A percentile compares a stretch with the other conserved stretches of the same genome.
Evolutionary conservation across 2,888 invertebrate genomes (phyloP).

Genomic region (Eupithecia centaureata): DNA sequence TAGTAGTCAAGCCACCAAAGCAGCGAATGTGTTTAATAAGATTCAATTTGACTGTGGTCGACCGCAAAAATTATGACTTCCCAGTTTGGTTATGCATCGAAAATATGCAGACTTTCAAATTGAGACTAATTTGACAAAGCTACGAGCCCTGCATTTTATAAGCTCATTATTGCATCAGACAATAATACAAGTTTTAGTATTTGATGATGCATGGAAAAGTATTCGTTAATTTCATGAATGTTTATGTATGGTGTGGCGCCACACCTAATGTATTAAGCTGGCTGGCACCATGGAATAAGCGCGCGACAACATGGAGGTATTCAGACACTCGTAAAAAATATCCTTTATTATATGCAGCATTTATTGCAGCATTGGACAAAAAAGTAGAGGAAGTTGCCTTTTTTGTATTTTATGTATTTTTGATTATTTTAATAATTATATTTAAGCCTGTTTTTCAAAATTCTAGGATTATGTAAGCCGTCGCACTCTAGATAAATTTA

Average conservation of each 20-base stretch:
- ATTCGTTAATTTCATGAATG: constrained; percentile 38
- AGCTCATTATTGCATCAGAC: constrained; percentile 17
- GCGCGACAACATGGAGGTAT: not conserved
- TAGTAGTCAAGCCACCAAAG: constrained; percentile 56
- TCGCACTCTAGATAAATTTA: no score
- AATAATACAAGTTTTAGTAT: constrained; percentile 19
- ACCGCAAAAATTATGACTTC: constrained; percentile 59
- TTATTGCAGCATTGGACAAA: not conserved
- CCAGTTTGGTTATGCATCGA: constrained; percentile 54
- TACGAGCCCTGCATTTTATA: constrained; percentile 11
- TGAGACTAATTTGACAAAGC: constrained; percentile 1
- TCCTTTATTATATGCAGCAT: not conserved
- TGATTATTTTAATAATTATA: no score
- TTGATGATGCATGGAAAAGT: constrained; percentile 24
- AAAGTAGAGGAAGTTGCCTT: not conserved
- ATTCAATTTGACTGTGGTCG: constrained; percentile 60
- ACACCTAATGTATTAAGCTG: constrained; percentile 28
- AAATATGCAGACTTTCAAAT: constrained; percentile 35
- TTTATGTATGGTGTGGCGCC: constrained; percentile 38
- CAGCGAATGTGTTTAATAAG: constrained; percentile 59
- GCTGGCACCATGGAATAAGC: not conserved
- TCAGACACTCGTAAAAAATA: not conserved
- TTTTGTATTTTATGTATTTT: no score
- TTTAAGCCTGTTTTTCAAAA: no score
- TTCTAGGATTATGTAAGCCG: no score